phyloP scores from a whole-genome alignment of 1,140 invertebrate genomes.

The Globodera rostochiensis region DNA sequence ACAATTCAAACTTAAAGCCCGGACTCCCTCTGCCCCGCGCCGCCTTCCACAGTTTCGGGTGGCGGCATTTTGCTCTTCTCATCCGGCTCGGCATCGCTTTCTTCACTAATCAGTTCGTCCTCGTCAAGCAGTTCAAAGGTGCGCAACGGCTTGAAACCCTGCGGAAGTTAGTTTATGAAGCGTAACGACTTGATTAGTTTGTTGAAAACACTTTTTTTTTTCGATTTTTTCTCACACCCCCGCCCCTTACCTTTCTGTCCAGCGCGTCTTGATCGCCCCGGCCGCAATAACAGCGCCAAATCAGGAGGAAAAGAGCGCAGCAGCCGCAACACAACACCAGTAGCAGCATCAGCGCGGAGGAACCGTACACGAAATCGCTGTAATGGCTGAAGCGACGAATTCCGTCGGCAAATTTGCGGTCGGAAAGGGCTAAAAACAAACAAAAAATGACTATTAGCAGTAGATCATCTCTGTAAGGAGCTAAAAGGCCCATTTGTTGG shows the following conservation, averaged over 20 bases:
- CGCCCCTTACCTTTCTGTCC: conserved; percentile 43
- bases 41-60: neutral
- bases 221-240: neutral
- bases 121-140: conserved; percentile 32
- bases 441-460: neutral
- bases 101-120: conserved; percentile 15
- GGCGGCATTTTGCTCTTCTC: neutral
- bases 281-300: conserved; percentile 24
- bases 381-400: conserved; percentile 8
- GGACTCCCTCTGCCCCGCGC: conserved; percentile 9
- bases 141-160: conserved; percentile 62
- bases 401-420: neutral
- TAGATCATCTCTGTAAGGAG: neutral
- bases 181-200: too few species aligned
- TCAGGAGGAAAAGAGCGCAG: conserved; percentile 28
- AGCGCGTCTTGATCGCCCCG: conserved; percentile 28
- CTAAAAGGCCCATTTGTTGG: conserved; percentile 18
- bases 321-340: conserved; percentile 1
- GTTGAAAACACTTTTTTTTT: too few species aligned
- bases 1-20: conserved; percentile 1
- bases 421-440: conserved; percentile 8
- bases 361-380: conserved; percentile 14
- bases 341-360: neutral
- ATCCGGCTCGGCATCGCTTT: conserved; percentile 14
- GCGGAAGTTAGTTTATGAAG: conserved; percentile 22